Evolutionary conservation across 1,140 invertebrate genomes (phyloP), one percentile per base, ranked within the genome.

Genomic region (Drosophila sucinea): DNA sequence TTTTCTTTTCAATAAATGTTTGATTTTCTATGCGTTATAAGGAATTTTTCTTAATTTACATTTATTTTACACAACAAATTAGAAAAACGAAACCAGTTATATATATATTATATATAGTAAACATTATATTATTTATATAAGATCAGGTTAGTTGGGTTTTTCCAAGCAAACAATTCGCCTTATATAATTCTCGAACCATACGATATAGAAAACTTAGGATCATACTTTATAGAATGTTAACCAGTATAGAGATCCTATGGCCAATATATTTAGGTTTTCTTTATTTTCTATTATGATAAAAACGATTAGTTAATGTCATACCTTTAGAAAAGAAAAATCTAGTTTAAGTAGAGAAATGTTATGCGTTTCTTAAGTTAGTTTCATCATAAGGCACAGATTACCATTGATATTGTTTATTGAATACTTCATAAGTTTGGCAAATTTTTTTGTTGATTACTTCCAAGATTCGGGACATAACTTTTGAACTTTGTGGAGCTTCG

Each of bases 11-110:
- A 51, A 51, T 51, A 51, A 51, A 51, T 51, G 44, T 51, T 51
- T 51, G 44, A 51, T 51, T 51, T 51, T 51, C 44, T 51, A 51
- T 51, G 44, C 44, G 57, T 60, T 60, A 38, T 10, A 38, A 5
- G 33, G 25, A 4, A 38, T 27, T 60, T 38, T 23, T 27, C 23
- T 38, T 27, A 11, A 23, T 62, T 75, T 58, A 51, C 56, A 60
- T 75, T 75, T 57, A 41, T 75, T 64, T 67, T 67, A 67, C 33
- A 75, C 74, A 67, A 74, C 60, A 74, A 60, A 64, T 74, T 74
- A 63, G 7, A 67, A 41, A 23, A 27, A n/a, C 3, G 4, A 17
- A 35, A 35, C 11, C 17, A 47, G 17, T 23, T 47, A 47, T 23
- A 41, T 3, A 7, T 5, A 25, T 23, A 8, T 7, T 7, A 2